These are phyloP conservation scores for Charanyca ferruginea DNA, from an alignment of 2,888 invertebrate genomes.

Conservation along the genomic window DNA sequence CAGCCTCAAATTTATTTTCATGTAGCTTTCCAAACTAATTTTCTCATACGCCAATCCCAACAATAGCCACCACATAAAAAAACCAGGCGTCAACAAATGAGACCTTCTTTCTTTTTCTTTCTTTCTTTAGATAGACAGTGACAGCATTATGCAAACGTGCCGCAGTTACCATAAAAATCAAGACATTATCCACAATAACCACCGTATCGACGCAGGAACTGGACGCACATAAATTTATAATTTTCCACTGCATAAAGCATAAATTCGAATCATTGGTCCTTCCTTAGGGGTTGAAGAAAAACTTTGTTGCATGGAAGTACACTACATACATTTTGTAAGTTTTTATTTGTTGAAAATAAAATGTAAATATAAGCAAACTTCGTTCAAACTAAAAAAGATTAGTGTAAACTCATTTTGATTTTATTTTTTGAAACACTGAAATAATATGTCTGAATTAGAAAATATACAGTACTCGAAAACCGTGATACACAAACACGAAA, in stretches of 20 bases:
- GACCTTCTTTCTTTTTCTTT: too few species aligned
- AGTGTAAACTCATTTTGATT: neutral
- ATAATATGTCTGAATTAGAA: neutral
- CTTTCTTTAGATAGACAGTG: too few species aligned
- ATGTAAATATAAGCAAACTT: neutral
- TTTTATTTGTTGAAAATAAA: conserved; percentile 33
- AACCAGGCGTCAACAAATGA: conserved; percentile 33
- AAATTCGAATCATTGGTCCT: conserved; percentile 89
- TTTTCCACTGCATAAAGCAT: conserved; percentile 91
- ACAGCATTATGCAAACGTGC: conserved; percentile 86
- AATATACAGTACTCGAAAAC: neutral
- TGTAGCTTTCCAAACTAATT: neutral
- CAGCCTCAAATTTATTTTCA: neutral
- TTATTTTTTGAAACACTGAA: neutral
- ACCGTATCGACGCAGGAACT: conserved; percentile 84
- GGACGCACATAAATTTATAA: conserved; percentile 90
- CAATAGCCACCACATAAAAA: conserved; percentile 16
- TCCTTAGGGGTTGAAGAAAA: conserved; percentile 77
- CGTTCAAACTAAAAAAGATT: neutral
- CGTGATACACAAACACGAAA: neutral
- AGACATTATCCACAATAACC: conserved; percentile 74
- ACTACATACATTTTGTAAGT: conserved; percentile 38
- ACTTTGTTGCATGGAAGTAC: conserved; percentile 63
- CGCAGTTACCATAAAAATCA: conserved; percentile 87
- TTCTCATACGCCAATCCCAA: neutral